Conservation (phyloP, 2,797 vertebrate species). For the Sarcophilus harrisii region DNA sequence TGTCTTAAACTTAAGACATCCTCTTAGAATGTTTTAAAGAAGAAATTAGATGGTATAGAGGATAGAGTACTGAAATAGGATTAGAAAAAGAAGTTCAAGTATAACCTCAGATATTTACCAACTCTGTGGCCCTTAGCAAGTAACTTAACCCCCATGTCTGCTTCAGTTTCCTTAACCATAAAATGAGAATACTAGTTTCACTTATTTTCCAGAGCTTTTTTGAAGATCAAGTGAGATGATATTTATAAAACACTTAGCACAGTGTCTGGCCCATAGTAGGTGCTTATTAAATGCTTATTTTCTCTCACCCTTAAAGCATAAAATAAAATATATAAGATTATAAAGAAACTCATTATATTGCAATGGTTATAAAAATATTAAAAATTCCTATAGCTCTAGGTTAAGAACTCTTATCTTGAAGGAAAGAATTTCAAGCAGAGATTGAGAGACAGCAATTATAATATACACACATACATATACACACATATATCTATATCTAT, state of each 20-base stretch:
- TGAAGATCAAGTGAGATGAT: background rate
- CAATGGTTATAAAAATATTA: background rate
- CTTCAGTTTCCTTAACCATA: background rate
- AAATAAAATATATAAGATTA: background rate
- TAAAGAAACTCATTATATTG: background rate
- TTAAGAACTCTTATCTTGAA: background rate
- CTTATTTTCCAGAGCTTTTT: background rate
- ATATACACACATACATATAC: background rate
- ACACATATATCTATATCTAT: too few relatives aligned
- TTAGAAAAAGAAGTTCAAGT: background rate
- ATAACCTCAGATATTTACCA: background rate
- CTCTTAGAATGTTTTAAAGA: background rate
- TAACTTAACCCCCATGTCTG: background rate
- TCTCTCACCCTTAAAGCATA: background rate
- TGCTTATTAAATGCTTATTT: background rate
- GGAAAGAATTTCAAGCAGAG: background rate
- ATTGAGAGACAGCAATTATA: background rate
- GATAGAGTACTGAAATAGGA: background rate
- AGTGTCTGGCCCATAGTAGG: background rate
- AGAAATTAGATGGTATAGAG: background rate
- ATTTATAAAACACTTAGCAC: background rate
- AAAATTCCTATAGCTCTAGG: background rate
- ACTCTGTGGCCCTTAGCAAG: background rate
- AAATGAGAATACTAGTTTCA: background rate
- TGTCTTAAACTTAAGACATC: background rate